Percentiles rank a stretch among this genome's conserved stretches.
These are phyloP conservation scores for Gymnoscopelus microlampas DNA, from an alignment of 2,797 vertebrate genomes.

Conservation along the genomic window DNA sequence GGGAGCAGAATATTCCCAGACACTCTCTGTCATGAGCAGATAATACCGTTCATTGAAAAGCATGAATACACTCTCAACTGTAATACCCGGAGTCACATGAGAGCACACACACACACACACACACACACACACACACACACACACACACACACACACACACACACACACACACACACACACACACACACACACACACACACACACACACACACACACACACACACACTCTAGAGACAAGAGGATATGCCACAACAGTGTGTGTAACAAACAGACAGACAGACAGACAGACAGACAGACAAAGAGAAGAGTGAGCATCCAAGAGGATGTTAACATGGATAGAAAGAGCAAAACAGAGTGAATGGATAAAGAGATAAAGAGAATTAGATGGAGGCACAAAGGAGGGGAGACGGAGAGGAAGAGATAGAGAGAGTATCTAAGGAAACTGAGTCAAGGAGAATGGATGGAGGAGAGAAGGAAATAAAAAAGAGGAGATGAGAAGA, in stretches of 20 bases:
- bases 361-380: slow-evolving; percentile 33
- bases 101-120: slow-evolving; percentile 42
- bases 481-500: neutral
- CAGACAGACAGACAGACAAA: neutral
- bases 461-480: neutral
- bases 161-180: slow-evolving; percentile 23
- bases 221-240: neutral
- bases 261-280: neutral
- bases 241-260: neutral
- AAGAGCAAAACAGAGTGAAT: slow-evolving; percentile 1
- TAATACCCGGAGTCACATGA: slow-evolving; percentile 58
- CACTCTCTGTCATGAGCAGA: slow-evolving; percentile 60
- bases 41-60: slow-evolving; percentile 63
- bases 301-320: slow-evolving; percentile 20
- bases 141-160: neutral
- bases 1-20: slow-evolving; percentile 28
- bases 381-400: slow-evolving; percentile 32
- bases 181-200: no score
- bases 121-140: slow-evolving; percentile 3
- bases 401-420: neutral
- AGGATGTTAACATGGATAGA: neutral
- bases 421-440: neutral
- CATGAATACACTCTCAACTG: slow-evolving; percentile 60
- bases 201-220: slow-evolving; percentile 6
- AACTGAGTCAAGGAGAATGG: slow-evolving; percentile 7